These are phyloP conservation scores for Procambarus virginalis DNA, from an alignment of 1,140 invertebrate genomes.

Conservation along the genomic window DNA sequence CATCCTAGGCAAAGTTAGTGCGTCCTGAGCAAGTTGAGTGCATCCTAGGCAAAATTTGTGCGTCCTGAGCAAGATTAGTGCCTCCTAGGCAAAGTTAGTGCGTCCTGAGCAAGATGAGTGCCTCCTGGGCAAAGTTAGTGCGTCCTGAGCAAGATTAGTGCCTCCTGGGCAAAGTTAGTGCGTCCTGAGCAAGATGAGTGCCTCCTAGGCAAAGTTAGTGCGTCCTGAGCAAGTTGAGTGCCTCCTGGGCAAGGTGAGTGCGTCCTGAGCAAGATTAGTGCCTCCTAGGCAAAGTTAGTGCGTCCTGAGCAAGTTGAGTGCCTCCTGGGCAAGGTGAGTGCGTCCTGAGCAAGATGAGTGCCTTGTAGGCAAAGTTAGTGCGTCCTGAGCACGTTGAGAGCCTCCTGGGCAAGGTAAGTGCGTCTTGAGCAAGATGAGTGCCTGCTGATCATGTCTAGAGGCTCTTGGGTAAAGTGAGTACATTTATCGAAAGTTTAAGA, in stretches of 20 bases:
- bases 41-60: background rate
- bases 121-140: background rate
- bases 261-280: background rate
- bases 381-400: background rate
- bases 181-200: background rate
- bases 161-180: background rate
- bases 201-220: background rate
- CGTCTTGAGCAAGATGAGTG: background rate
- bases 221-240: background rate
- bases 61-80: background rate
- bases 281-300: background rate
- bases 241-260: conserved; percentile 34
- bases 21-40: background rate
- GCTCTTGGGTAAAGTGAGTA: too few relatives aligned
- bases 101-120: background rate
- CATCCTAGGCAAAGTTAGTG: background rate
- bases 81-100: background rate
- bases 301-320: background rate
- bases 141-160: background rate
- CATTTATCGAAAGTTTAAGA: too few relatives aligned
- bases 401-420: background rate
- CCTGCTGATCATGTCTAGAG: too few relatives aligned
- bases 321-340: background rate
- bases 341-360: background rate
- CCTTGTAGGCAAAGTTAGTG: background rate